Conservation (phyloP, 1,140 invertebrate species). For the Lasaia peninsularis region DNA sequence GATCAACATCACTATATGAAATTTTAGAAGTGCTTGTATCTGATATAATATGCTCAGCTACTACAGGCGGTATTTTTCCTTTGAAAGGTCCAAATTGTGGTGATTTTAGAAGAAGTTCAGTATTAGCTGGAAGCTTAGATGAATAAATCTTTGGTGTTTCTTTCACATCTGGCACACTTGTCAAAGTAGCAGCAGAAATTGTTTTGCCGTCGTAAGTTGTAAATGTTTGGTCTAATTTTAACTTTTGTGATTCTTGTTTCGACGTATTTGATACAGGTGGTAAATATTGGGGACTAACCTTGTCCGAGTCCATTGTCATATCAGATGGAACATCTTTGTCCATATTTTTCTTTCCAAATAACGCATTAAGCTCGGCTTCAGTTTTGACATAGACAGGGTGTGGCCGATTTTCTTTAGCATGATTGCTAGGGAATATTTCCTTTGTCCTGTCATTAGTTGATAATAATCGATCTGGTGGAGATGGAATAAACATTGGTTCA, state of each 20-base stretch:
- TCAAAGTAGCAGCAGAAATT: constrained; percentile 80
- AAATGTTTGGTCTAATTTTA: constrained; percentile 75
- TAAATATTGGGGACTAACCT: constrained; percentile 83
- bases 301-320: constrained; percentile 83
- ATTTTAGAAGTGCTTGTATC: constrained; percentile 19
- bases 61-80: constrained; percentile 81
- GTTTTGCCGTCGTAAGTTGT: constrained; percentile 86
- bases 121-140: constrained; percentile 77
- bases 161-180: constrained; percentile 77
- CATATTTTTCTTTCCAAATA: constrained; percentile 62
- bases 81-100: constrained; percentile 85
- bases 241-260: constrained; percentile 63
- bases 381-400: constrained; percentile 68
- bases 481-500: constrained; percentile 86
- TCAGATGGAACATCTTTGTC: constrained; percentile 64
- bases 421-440: constrained; percentile 62
- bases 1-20: constrained; percentile 17
- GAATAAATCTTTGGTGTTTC: constrained; percentile 63
- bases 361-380: constrained; percentile 47
- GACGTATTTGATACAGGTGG: constrained; percentile 77
- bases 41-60: constrained; percentile 48
- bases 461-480: constrained; percentile 78
- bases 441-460: constrained; percentile 64
- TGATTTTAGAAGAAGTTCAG: constrained; percentile 79
- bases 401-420: constrained; percentile 68